A percentile compares a stretch with the other conserved stretches of the same genome.
These are phyloP conservation scores for Rhipidura dahli DNA, from an alignment of 2,113 vertebrate species.

Conservation along the genomic window DNA sequence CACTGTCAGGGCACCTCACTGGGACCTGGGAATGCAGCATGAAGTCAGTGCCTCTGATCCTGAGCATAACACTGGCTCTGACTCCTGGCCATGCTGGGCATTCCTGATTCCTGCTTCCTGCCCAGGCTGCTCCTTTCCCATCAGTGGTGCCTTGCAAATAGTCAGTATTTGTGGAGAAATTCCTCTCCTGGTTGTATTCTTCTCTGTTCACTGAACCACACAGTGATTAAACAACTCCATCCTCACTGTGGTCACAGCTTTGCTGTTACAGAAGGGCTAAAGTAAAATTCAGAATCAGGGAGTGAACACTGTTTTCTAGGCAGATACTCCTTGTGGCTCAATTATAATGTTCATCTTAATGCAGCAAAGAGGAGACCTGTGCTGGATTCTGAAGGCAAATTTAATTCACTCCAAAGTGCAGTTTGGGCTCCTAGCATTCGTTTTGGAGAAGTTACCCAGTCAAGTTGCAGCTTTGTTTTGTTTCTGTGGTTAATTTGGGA, in stretches of 20 bases:
- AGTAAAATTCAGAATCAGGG: neutral
- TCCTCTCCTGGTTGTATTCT: neutral
- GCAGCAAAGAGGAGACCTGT: neutral
- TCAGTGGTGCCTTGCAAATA: neutral
- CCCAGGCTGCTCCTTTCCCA: neutral
- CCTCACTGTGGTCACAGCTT: neutral
- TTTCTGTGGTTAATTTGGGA: neutral
- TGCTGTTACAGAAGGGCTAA: neutral
- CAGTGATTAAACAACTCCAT: neutral
- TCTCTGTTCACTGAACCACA: neutral
- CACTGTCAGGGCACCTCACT: neutral
- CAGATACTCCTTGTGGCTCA: neutral
- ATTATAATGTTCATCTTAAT: neutral
- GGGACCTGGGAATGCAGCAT: neutral
- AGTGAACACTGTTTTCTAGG: neutral
- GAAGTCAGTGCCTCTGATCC: neutral
- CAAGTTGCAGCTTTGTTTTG: neutral
- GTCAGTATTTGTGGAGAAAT: neutral
- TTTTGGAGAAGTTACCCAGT: neutral
- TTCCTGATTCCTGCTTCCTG: neutral
- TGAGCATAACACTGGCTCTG: neutral
- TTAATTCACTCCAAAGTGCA: neutral
- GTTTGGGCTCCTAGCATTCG: accelerated
- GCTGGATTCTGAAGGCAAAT: neutral
- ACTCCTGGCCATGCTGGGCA: neutral